phyloP scores from a whole-genome alignment of 2,888 invertebrate genomes.

The Steromphala cineraria region DNA sequence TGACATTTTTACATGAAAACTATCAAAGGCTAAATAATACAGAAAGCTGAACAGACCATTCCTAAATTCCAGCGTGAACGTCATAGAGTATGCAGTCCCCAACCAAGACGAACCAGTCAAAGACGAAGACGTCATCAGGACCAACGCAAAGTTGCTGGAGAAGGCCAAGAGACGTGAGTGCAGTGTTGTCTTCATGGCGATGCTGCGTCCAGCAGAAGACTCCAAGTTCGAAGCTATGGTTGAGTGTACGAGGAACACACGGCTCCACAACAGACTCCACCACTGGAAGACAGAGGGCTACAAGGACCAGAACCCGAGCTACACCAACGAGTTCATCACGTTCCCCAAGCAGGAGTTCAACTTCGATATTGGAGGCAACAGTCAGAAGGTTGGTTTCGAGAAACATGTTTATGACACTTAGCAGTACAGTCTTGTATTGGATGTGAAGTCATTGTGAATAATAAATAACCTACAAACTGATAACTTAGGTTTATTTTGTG shows the following conservation, averaged over 20 bases:
- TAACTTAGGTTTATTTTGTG: too few species aligned
- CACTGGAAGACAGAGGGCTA: constrained; percentile 40
- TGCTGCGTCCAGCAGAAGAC: neutral
- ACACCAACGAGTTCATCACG: constrained; percentile 23
- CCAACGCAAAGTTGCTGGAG: constrained; percentile 13
- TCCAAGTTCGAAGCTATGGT: constrained; percentile 30
- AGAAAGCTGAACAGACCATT: neutral
- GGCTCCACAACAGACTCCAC: constrained; percentile 37
- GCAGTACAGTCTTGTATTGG: too few species aligned
- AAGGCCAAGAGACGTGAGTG: constrained; percentile 30
- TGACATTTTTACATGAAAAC: too few species aligned
- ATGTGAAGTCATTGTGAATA: too few species aligned
- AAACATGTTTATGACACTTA: too few species aligned
- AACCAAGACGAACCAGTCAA: neutral
- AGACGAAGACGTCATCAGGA: neutral
- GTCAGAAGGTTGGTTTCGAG: neutral
- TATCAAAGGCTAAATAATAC: too few species aligned
- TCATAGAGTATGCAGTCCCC: neutral
- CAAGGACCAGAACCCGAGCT: constrained; percentile 37
- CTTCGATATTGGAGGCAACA: constrained; percentile 15
- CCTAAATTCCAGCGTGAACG: neutral
- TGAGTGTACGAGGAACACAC: constrained; percentile 37
- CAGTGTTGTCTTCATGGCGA: constrained; percentile 22
- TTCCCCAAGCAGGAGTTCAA: constrained; percentile 31
- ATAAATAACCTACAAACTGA: too few species aligned